Evolutionary conservation across 1,140 invertebrate genomes (phyloP), one percentile per base, ranked within the genome.

Genomic region (Drosophila seguyi): DNA sequence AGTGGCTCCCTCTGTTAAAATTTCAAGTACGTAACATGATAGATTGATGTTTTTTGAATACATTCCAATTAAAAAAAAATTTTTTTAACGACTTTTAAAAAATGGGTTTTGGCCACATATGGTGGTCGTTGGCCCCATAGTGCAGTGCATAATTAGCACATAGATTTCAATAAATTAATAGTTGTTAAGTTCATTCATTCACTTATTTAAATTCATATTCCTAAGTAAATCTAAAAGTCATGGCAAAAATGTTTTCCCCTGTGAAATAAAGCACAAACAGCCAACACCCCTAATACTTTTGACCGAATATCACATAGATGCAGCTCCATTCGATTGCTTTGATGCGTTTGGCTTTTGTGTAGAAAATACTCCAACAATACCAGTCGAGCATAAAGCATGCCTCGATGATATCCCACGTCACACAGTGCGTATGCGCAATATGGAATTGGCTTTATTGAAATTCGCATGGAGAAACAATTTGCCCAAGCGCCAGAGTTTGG

Each of bases 391-490:
- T 76, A 45, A 41, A 45, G 45, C 69, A 72, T 73, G n/a, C 53
- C 69, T 42, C 42, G 20, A 44, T 72, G 53, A 59, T 58, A 72
- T 66, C 67, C 45, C 45, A 36, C 65, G 65, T 44, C 65, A 47
- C 50, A 66, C 73, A 77, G 61, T 80, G 84, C 83, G 83, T 87
- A 79, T 86, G 69, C 85, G 65, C 76, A 77, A 84, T 84, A 74
- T 90, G 68, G 68, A 74, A 88, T 88, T 88, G 84, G 72, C 84
- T 78, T 83, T 88, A 88, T 88, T 88, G 84, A 84, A 88, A 84
- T 63, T 90, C 84, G 66, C 74, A 90, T 88, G 69, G 79, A 80
- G 87, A 87, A 84, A 84, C 79, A 88, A 84, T 87, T 87, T 88
- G 48, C 60, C 84, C 60, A 86, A 87, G 75, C 72, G 60, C 44